Evolutionary conservation across 1,140 invertebrate genomes (phyloP).

Genomic region (Philopotamus ludificatus): DNA sequence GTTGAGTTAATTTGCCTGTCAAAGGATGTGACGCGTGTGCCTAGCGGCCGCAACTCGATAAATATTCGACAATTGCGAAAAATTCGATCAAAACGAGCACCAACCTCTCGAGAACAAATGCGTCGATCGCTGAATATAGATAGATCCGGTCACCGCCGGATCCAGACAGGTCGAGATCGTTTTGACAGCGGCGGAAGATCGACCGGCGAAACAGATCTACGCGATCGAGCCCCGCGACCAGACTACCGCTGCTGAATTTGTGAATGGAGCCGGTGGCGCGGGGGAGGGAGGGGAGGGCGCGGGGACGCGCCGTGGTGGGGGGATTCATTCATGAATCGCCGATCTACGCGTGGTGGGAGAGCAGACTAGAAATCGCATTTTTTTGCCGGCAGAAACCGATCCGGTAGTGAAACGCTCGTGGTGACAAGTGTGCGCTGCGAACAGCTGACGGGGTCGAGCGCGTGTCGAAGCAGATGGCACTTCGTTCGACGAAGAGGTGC

Average conservation of each 20-base stretch:
- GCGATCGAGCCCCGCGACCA: neutral
- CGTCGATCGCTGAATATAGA: no score
- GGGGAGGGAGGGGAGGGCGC: slow-evolving; percentile 11
- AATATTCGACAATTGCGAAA: no score
- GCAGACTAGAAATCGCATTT: slow-evolving; percentile 17
- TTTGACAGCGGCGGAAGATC: no score
- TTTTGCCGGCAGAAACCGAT: slow-evolving; percentile 4
- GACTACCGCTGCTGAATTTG: neutral
- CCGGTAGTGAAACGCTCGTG: neutral
- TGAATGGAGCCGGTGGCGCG: slow-evolving; percentile 9
- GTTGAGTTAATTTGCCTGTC: no score
- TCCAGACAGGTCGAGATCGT: no score
- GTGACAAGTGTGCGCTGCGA: neutral
- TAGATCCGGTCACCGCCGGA: no score
- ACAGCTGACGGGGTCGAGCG: neutral
- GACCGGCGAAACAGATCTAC: no score
- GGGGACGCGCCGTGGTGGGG: slow-evolving; percentile 21
- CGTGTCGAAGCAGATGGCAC: neutral
- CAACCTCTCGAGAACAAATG: no score
- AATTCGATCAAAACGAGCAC: no score
- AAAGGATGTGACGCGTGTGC: no score
- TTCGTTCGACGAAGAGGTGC: no score
- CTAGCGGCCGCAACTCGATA: no score
- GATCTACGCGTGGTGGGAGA: slow-evolving; percentile 10
- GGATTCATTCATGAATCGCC: slow-evolving; percentile 39